Base-by-base conservation (phyloP, 2,888 invertebrate species). In the Stenoptilia bipunctidactyla region DNA sequence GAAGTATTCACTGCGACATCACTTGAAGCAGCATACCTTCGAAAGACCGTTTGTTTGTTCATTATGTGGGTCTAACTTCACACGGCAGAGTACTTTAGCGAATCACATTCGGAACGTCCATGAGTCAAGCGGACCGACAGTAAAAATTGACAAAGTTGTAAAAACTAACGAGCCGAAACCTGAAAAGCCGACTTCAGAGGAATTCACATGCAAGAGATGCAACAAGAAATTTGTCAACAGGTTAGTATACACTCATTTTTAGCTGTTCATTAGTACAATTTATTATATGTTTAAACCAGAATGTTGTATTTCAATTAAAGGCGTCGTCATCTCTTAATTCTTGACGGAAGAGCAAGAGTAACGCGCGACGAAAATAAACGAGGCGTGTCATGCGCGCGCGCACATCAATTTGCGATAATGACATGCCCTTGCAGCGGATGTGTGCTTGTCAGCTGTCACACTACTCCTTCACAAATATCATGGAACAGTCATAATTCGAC, bases 21-120 rank as follows among this genome's bases (percentile, higher is more conserved):
- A 93, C 62, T 67, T 93, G 34, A 84, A 90, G 25, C 85, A 86
- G 40, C 93, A 94, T 55, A 92, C 92, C 0, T 87, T 89, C 15
- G 93, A 93, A 56, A 86, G 89, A 43, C 90, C 90, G 0, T 92
- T 87, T 52, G 69, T 79, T 2, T 94, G 94, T 52, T 65, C 77
- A 0, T 58, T 75, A 2, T 94, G 93, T 56, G 71, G 70, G 0
- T 75, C 86, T 0, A 86, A 86, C 45, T 94, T 93, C 56, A 86
- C 88, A 0, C 76, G 91, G 15, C 87, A 88, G 50, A 87, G 88
- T 36, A 89, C 89, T 52, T 72, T 91, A 38, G 84, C 85, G 20
- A 85, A 85, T 41, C 93, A 93, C 61, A 70, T 79, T 40, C 84
- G 66, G 48, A 70, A 51, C 47, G 86, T 85, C 40, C 90, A 89